Evolutionary conservation across 23 tunicate species (phyloP), one percentile per base, ranked within the genome.

Genomic region (Botrylloides violaceus): DNA sequence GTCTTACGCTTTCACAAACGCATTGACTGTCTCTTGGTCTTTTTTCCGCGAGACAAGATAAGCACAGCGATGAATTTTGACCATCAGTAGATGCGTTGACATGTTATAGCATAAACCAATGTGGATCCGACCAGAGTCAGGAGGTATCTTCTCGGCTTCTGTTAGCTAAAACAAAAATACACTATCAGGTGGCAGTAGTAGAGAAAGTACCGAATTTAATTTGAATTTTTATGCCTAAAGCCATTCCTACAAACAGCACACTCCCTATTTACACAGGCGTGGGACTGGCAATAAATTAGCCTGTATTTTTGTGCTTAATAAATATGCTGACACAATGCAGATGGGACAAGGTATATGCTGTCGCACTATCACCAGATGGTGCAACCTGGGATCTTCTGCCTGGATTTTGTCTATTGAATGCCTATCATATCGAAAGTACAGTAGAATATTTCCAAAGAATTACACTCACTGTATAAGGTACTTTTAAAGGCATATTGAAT

Each of bases 1-100:
- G 4, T 25, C 73, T 68, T 68, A 68, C 74, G 32, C 74, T 68
- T 68, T 68, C 49, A 68, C 74, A 22, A 68, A 68, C 1, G 74
- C 58, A 43, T 68, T 68, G 27, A 68, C 74, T 25, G 36, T 68
- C 20, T 68, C 74, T 1, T n/a, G 18, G 58, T 28, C 28, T 5
- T 68, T 68, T 43, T 34, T 68, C 35, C 33, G 32, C 30, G 29
- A 6, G 4, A 68, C 57, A 33, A 68, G 74, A 22, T 36, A 35
- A 26, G 74, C 47, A 37, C 74, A 68, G 36, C 74, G 58, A 43
- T 68, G 58, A 68, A 68, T 68, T 20, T 28, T 68, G 21, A 68
- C 58, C 19, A 30, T 20, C 6, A 68, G 58, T 21, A n/a, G 25
- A 68, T 68, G 74, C 37, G 36, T 31, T 21, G 36, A 25, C 25